Percentiles rank a stretch among this genome's conserved stretches.
phyloP scores from a whole-genome alignment of 1,140 invertebrate species.

The Archivesica marissinica region DNA sequence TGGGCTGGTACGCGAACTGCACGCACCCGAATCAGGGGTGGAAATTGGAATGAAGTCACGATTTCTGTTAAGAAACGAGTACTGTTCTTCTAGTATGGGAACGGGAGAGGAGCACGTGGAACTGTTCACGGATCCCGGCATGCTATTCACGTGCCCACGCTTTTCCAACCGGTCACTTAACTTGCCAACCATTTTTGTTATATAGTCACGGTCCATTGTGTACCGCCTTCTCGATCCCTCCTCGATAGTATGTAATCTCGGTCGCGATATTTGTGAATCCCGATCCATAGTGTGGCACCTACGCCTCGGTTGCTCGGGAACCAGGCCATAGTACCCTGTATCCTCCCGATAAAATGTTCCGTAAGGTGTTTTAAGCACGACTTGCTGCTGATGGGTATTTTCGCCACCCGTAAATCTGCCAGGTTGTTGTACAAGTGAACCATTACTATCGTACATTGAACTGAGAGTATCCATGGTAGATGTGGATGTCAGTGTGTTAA shows the following conservation, averaged over 20 bases:
- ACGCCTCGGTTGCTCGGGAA: constrained; percentile 76
- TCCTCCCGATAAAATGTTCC: constrained; percentile 81
- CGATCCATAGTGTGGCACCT: constrained; percentile 80
- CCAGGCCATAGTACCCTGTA: constrained; percentile 77
- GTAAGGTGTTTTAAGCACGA: constrained; percentile 81
- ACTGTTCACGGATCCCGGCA: constrained; percentile 77
- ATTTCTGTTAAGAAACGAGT: constrained; percentile 68
- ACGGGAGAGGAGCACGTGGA: constrained; percentile 78
- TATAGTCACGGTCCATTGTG: constrained; percentile 79
- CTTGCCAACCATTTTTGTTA: constrained; percentile 77
- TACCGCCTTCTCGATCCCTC: constrained; percentile 76
- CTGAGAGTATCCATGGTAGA: constrained; percentile 41
- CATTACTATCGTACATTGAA: constrained; percentile 51
- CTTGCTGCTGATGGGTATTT: constrained; percentile 66
- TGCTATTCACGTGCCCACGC: constrained; percentile 72
- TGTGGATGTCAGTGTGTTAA: constrained; percentile 10
- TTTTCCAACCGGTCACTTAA: constrained; percentile 78
- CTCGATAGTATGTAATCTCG: constrained; percentile 78
- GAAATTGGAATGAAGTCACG: constrained; percentile 77
- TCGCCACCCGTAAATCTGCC: constrained; percentile 52
- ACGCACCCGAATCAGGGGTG: constrained; percentile 68
- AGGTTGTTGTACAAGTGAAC: constrained; percentile 17
- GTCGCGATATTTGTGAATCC: constrained; percentile 75
- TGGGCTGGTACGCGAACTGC: constrained; percentile 74
- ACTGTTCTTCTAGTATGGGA: constrained; percentile 74